Percentiles rank a stretch among this genome's conserved stretches.
Conservation (phyloP, 1,140 invertebrate species). For the Hycleus phaleratus region DNA sequence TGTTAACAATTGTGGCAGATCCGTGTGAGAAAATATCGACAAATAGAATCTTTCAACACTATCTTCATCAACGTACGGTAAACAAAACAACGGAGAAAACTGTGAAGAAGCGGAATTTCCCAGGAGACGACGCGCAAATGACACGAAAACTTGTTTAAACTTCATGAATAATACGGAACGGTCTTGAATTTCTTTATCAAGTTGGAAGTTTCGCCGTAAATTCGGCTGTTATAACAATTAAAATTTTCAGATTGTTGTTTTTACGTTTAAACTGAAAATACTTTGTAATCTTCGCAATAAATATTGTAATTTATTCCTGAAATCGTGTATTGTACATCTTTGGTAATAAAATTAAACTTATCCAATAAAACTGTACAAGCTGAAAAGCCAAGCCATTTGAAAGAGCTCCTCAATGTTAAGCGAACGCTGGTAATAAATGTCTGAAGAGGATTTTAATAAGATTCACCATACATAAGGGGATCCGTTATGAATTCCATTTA, state of each 20-base stretch:
- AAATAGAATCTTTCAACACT: too few relatives aligned
- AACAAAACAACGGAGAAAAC: slow-evolving; percentile 18
- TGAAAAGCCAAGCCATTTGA: slow-evolving; percentile 2
- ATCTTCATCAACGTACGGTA: too few relatives aligned
- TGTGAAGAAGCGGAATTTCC: slow-evolving; percentile 20
- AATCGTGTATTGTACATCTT: slow-evolving; percentile 1
- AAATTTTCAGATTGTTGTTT: too few relatives aligned
- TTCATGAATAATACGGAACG: slow-evolving; percentile 15
- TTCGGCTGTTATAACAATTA: too few relatives aligned
- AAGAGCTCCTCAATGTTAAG: neutral
- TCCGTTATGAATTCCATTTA: too few relatives aligned
- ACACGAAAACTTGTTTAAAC: slow-evolving; percentile 21
- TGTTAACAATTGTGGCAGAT: slow-evolving; percentile 3
- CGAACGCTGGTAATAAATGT: slow-evolving; percentile 15
- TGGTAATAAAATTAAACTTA: slow-evolving; percentile 10
- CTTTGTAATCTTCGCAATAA: slow-evolving; percentile 5
- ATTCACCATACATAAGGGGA: too few relatives aligned
- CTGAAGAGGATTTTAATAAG: neutral
- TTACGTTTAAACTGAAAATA: slow-evolving; percentile 6
- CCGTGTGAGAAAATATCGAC: neutral
- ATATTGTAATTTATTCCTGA: slow-evolving; percentile 1
- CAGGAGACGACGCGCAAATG: slow-evolving; percentile 18
- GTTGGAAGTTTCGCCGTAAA: too few relatives aligned
- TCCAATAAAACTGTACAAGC: slow-evolving; percentile 7
- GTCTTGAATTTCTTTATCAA: too few relatives aligned